phyloP scores from a whole-genome alignment of 2,888 invertebrate species.

The Ceramica pisi region DNA sequence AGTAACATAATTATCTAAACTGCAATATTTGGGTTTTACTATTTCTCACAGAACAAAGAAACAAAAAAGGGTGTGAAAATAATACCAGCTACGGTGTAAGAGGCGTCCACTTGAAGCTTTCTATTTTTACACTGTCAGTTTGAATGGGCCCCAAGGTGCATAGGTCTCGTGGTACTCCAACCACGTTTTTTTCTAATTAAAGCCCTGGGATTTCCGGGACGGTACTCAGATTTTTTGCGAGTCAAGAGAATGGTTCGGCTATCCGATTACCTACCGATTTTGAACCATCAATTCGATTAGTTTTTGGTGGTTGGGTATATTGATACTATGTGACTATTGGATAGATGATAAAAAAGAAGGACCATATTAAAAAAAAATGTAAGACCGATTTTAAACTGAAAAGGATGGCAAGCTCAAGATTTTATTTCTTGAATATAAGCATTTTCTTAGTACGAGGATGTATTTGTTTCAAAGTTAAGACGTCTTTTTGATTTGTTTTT shows the following conservation, averaged over 20 bases:
- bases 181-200: conserved; percentile 80
- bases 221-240: conserved; percentile 66
- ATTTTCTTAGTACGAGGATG: too few species aligned
- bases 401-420: not conserved
- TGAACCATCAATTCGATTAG: conserved; percentile 30
- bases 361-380: too few species aligned
- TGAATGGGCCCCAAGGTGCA: conserved; percentile 81
- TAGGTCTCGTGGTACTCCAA: conserved; percentile 74
- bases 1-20: too few species aligned
- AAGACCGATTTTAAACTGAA: not conserved
- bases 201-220: conserved; percentile 69
- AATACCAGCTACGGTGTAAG: conserved; percentile 73
- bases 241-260: conserved; percentile 40
- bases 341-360: not conserved
- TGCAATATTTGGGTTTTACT: too few species aligned
- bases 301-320: conserved; percentile 28
- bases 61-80: conserved; percentile 23
- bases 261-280: conserved; percentile 49
- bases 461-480: too few species aligned
- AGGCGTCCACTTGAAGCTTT: conserved; percentile 66
- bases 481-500: too few species aligned
- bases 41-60: not conserved
- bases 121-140: conserved; percentile 85
- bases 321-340: not conserved
- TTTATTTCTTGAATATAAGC: too few species aligned